Evolutionary conservation across 2,888 invertebrate species (phyloP).

Genomic region (Morpho achilles): DNA sequence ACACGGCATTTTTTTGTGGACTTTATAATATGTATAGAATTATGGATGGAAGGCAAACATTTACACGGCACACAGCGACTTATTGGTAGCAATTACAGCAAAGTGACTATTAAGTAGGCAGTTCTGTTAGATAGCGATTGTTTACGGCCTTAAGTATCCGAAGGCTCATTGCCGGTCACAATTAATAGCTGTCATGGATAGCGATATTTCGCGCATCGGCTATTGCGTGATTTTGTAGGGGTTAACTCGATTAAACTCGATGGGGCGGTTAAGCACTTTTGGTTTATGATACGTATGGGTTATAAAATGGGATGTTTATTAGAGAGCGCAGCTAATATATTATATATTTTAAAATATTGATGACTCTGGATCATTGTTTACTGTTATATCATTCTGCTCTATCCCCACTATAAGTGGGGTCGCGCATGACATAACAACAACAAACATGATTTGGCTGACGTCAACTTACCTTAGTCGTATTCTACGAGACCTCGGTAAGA

Average conservation of each 20-base stretch:
- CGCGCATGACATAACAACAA: too few relatives aligned
- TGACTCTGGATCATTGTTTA: too few relatives aligned
- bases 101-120: conserved; percentile 52
- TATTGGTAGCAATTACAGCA: conserved; percentile 54
- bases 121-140: conserved; percentile 51
- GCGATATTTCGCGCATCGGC: conserved; percentile 61
- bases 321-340: conserved; percentile 6
- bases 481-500: too few relatives aligned
- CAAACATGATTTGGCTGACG: too few relatives aligned
- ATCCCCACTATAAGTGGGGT: too few relatives aligned
- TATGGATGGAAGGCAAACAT: background rate
- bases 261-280: conserved; percentile 48
- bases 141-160: conserved; percentile 57
- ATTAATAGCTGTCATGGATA: conserved; percentile 58
- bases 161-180: conserved; percentile 49
- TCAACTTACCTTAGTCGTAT: too few relatives aligned
- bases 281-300: conserved; percentile 36
- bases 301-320: conserved; percentile 27
- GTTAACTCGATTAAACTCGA: conserved; percentile 61
- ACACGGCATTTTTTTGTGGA: too few relatives aligned
- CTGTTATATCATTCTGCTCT: too few relatives aligned
- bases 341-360: too few relatives aligned
- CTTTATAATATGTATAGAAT: too few relatives aligned
- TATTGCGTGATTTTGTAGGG: conserved; percentile 57
- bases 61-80: conserved; percentile 10